A percentile compares a stretch with the other conserved stretches of the same genome.
These are phyloP conservation scores for Monodelphis domestica DNA, from an alignment of 2,797 vertebrate genomes.

Conservation along the genomic window DNA sequence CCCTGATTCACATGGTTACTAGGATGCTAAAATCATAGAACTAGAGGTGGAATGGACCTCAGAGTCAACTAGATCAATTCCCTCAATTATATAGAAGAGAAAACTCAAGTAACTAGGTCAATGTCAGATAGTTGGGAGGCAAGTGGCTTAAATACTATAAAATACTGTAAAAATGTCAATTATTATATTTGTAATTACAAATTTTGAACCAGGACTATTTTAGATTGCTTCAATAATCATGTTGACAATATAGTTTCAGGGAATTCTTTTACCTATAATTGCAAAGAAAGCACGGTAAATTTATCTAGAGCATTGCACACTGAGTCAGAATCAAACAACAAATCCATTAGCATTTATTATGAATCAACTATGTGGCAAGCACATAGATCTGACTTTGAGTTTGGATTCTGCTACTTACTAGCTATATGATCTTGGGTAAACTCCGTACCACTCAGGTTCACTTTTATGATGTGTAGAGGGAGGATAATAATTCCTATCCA, in stretches of 20 bases:
- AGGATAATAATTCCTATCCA: neutral
- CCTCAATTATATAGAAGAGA: neutral
- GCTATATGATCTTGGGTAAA: neutral
- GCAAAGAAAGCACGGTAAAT: neutral
- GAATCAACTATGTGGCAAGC: neutral
- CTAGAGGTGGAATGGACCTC: neutral
- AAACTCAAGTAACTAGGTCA: neutral
- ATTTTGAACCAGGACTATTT: neutral
- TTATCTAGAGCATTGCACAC: neutral
- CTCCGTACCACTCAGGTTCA: neutral
- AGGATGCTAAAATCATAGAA: neutral
- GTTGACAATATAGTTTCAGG: neutral
- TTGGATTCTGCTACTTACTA: neutral
- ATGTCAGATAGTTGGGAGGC: neutral
- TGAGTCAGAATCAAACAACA: neutral
- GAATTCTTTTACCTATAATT: neutral
- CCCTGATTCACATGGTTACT: neutral
- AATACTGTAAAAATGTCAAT: neutral
- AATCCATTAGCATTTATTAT: neutral
- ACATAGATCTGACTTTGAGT: neutral
- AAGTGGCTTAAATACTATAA: neutral
- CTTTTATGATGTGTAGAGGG: neutral
- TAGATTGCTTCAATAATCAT: neutral
- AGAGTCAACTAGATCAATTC: neutral
- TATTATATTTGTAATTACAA: neutral